Evolutionary conservation across 2,888 invertebrate genomes (phyloP).

Genomic region (Conchocele bisecta): DNA sequence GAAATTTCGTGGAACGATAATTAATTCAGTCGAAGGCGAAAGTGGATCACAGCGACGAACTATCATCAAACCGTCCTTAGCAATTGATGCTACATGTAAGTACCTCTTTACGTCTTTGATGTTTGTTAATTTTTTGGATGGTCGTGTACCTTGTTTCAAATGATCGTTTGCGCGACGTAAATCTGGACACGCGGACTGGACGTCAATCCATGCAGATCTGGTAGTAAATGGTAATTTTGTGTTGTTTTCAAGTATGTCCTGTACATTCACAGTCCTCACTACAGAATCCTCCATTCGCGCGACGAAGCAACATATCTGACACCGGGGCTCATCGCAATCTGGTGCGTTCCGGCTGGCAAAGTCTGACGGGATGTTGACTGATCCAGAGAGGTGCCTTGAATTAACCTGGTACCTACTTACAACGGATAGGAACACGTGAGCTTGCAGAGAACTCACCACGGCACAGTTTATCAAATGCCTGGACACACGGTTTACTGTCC

Average conservation of each 20-base stretch:
- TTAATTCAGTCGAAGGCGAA: constrained; percentile 31
- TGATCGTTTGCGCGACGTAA: constrained; percentile 42
- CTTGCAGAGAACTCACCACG: neutral
- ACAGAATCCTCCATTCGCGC: constrained; percentile 30
- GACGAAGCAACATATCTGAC: constrained; percentile 23
- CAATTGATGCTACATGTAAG: constrained; percentile 45
- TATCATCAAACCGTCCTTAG: constrained; percentile 57
- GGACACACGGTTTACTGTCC: constrained; percentile 15
- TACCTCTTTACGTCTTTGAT: constrained; percentile 59
- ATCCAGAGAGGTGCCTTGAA: neutral
- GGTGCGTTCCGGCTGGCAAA: constrained; percentile 36
- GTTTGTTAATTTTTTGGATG: constrained; percentile 61
- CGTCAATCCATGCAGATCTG: constrained; percentile 28
- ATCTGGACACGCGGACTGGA: constrained; percentile 41
- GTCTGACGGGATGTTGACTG: neutral
- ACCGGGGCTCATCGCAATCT: constrained; percentile 24
- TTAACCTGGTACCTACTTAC: neutral
- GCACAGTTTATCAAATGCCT: neutral
- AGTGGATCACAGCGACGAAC: constrained; percentile 36
- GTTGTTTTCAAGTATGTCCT: constrained; percentile 13
- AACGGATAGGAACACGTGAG: neutral
- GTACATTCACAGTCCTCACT: constrained; percentile 15
- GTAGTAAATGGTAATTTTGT: constrained; percentile 36
- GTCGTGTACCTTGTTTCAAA: constrained; percentile 58
- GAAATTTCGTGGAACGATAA: constrained; percentile 55